These are phyloP conservation scores for Leptinotarsa tumamoca DNA, from an alignment of 2,888 invertebrate genomes.

Conservation along the genomic window DNA sequence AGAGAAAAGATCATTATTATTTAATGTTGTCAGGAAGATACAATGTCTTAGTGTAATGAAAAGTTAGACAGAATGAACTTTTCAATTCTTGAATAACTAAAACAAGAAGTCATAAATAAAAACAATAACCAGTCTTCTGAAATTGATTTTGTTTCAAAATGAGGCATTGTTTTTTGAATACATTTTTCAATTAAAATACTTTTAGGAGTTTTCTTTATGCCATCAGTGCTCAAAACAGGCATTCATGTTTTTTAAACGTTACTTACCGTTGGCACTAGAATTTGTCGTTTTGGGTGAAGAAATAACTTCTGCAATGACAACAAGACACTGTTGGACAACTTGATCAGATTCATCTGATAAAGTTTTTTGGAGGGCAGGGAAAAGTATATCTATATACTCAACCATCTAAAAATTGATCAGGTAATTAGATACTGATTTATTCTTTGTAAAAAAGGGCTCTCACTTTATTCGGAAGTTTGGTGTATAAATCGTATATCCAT, in stretches of 20 bases:
- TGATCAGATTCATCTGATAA: constrained; percentile 94
- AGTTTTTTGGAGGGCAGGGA: constrained; percentile 83
- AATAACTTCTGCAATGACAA: constrained; percentile 88
- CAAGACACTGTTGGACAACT: constrained; percentile 93
- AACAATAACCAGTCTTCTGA: no score
- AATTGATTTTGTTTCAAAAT: no score
- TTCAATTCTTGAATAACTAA: no score
- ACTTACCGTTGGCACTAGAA: constrained; percentile 33
- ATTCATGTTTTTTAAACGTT: neutral
- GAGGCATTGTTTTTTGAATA: no score
- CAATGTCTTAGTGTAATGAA: neutral
- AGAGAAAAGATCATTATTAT: no score
- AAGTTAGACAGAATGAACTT: no score
- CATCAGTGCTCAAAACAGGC: neutral
- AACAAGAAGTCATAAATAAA: no score
- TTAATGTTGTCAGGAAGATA: no score
- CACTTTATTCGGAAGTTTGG: constrained; percentile 87
- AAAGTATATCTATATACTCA: constrained; percentile 77
- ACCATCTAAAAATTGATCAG: constrained; percentile 72
- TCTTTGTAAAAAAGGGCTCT: constrained; percentile 21
- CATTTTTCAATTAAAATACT: no score
- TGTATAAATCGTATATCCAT: constrained; percentile 95
- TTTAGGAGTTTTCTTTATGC: no score
- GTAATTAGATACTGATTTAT: neutral
- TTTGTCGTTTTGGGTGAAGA: constrained; percentile 67